Evolutionary conservation across 2,113 vertebrate species (phyloP).

Genomic region (Podiceps cristatus): DNA sequence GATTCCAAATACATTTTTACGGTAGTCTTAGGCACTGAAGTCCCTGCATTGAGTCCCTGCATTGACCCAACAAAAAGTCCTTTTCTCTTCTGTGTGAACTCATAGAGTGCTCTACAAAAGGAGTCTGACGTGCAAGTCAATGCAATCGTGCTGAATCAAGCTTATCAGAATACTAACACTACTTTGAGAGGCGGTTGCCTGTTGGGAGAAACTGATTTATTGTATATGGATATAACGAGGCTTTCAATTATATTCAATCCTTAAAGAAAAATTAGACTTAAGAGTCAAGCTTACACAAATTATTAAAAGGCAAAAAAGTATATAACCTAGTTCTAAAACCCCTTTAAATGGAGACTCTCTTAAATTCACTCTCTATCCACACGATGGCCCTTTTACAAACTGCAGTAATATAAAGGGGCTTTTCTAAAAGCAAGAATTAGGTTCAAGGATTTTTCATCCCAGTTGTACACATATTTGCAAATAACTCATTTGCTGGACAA

Average conservation of each 20-base stretch:
- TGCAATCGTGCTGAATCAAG: not conserved
- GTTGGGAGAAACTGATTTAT: not conserved
- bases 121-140: not conserved
- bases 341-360: not conserved
- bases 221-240: not conserved
- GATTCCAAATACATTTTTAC: not conserved
- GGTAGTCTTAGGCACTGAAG: not conserved
- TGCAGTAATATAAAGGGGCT: not conserved
- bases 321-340: not conserved
- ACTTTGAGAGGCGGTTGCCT: not conserved
- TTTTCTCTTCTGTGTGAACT: not conserved
- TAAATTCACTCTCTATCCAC: not conserved
- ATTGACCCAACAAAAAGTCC: not conserved
- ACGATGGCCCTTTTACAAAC: not conserved
- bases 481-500: not conserved
- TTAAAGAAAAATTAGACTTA: not conserved
- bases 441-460: not conserved
- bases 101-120: not conserved
- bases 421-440: not conserved
- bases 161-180: not conserved
- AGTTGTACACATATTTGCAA: not conserved
- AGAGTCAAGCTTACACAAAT: not conserved
- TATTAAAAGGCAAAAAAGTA: not conserved
- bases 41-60: not conserved
- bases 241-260: not conserved